Evolutionary conservation across 2,113 vertebrate genomes (phyloP).

Genomic region (Gopherus evgoodei): DNA sequence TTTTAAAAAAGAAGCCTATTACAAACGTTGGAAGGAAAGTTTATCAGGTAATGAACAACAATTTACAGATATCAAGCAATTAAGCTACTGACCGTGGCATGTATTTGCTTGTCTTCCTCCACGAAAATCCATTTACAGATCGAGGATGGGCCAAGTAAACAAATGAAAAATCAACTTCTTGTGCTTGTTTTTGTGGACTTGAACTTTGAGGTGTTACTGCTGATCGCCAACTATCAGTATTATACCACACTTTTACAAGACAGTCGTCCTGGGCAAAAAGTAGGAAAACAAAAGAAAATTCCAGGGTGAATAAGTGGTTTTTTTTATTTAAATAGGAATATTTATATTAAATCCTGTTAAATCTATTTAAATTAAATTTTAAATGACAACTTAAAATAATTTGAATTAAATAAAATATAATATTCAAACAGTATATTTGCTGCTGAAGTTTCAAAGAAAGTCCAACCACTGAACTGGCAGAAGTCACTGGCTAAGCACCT

Average conservation of each 20-base stretch:
- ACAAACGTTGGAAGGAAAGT: background rate
- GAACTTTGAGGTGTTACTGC: constrained; percentile 80
- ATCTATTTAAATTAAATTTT: background rate
- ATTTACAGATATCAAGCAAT: background rate
- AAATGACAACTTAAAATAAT: background rate
- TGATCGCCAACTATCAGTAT: constrained; percentile 89
- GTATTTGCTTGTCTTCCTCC: constrained; percentile 97
- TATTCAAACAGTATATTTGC: background rate
- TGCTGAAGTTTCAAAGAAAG: background rate
- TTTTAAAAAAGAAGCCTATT: background rate
- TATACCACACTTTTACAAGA: constrained; percentile 97
- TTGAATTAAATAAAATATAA: background rate
- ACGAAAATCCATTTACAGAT: constrained; percentile 95
- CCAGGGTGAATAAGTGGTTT: background rate
- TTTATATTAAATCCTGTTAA: background rate
- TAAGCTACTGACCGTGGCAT: constrained; percentile 89
- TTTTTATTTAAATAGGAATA: background rate
- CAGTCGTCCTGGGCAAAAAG: constrained; percentile 89
- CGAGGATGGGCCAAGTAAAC: constrained; percentile 97
- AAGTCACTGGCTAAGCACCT: background rate
- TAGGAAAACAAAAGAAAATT: background rate
- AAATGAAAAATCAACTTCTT: constrained; percentile 93
- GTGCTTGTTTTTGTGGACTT: constrained; percentile 79
- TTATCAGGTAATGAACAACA: fast-evolving
- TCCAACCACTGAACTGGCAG: background rate